A percentile compares a stretch with the other conserved stretches of the same genome.
phyloP scores from a whole-genome alignment of 2,888 invertebrate genomes.

The Acanthosepion esculentum region DNA sequence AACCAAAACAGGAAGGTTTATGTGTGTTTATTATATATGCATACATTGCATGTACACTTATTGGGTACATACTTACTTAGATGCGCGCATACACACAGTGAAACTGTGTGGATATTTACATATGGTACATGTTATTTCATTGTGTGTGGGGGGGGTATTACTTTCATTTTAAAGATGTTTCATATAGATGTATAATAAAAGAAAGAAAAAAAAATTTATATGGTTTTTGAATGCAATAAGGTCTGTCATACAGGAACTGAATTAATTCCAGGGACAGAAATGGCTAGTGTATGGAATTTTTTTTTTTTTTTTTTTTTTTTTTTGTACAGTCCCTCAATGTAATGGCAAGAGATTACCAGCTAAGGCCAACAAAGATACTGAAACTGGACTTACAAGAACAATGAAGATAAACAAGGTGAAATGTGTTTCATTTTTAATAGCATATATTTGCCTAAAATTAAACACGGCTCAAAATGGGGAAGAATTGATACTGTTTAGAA shows the following conservation, averaged over 20 bases:
- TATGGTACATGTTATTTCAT: background rate
- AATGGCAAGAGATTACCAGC: background rate
- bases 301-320: background rate
- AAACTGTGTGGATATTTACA: background rate
- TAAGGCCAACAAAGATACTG: slow-evolving; percentile 10
- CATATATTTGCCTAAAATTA: too few relatives aligned
- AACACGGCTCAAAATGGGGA: too few relatives aligned
- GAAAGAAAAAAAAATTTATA: too few relatives aligned
- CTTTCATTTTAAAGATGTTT: background rate
- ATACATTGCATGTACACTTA: slow-evolving; percentile 7
- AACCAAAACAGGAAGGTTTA: background rate
- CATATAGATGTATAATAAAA: background rate
- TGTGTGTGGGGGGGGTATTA: too few relatives aligned
- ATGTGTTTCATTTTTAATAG: too few relatives aligned
- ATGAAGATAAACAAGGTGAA: background rate
- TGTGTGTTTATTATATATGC: background rate
- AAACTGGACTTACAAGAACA: background rate
- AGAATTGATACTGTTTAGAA: too few relatives aligned
- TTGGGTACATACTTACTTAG: background rate
- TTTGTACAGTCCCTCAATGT: background rate
- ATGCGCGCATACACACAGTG: background rate
- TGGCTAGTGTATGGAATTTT: background rate
- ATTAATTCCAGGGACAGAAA: background rate
- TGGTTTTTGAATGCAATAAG: background rate
- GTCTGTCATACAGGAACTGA: background rate